Conservation (phyloP, 2,113 vertebrate species). For the Calonectris borealis region DNA sequence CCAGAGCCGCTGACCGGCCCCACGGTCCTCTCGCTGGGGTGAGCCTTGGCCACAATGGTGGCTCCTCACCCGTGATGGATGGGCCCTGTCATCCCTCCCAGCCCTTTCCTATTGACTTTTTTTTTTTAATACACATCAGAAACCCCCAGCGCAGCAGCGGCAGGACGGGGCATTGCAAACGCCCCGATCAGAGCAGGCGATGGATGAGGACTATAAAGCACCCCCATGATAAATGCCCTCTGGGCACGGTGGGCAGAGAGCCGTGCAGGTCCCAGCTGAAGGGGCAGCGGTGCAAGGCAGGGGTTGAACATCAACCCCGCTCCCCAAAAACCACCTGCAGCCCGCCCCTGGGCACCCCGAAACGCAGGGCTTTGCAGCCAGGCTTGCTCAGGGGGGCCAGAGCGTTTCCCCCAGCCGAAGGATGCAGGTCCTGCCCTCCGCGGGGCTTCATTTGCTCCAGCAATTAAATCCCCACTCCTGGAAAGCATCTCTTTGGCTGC, state of each 20-base stretch:
- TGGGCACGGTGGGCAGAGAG: accelerated
- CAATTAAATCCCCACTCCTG: neutral
- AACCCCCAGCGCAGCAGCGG: neutral
- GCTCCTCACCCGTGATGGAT: neutral
- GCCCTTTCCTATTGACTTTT: neutral
- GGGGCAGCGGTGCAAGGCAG: accelerated
- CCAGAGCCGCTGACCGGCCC: neutral
- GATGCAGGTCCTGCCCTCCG: neutral
- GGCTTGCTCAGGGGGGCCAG: neutral
- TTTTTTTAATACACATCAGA: neutral
- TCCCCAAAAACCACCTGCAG: accelerated
- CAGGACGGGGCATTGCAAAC: neutral
- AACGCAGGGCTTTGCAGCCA: accelerated
- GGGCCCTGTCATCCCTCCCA: neutral
- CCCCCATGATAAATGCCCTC: neutral
- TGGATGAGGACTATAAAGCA: neutral
- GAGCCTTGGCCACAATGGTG: accelerated
- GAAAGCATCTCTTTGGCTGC: neutral
- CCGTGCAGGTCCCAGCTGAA: accelerated
- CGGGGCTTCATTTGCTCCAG: accelerated
- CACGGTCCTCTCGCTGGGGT: accelerated
- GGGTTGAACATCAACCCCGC: neutral
- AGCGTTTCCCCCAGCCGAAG: accelerated
- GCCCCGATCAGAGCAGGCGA: accelerated
- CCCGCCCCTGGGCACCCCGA: neutral